Evolutionary conservation across 1,140 invertebrate genomes (phyloP).

Genomic region (Euwallacea fornicatus): DNA sequence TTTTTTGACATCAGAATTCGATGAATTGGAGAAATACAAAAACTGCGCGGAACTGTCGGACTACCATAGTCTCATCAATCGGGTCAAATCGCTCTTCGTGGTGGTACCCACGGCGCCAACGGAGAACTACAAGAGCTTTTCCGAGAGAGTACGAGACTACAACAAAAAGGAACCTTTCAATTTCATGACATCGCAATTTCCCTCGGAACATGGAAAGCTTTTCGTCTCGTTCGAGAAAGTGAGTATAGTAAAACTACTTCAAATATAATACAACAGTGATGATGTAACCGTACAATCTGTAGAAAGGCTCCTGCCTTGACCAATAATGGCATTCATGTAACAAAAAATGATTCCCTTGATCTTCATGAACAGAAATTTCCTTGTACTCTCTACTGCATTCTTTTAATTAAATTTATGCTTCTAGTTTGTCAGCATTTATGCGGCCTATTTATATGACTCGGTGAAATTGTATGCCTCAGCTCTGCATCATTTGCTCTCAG

Average conservation of each 20-base stretch:
- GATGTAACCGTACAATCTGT: no score
- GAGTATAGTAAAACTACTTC: background rate
- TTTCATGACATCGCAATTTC: constrained; percentile 55
- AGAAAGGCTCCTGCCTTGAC: background rate
- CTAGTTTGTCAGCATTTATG: constrained; percentile 88
- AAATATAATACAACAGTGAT: no score
- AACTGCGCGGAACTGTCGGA: constrained; percentile 62
- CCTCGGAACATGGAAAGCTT: constrained; percentile 45
- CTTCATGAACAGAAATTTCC: background rate
- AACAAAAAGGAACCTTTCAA: constrained; percentile 76
- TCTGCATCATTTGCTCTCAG: constrained; percentile 71
- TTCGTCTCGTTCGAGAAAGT: constrained; percentile 54
- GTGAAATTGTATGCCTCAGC: constrained; percentile 89
- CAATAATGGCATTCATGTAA: background rate
- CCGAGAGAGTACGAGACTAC: constrained; percentile 73
- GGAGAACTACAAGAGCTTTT: constrained; percentile 74
- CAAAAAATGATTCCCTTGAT: background rate
- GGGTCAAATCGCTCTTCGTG: constrained; percentile 79
- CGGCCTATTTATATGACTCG: constrained; percentile 95
- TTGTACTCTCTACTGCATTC: no score
- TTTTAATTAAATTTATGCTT: constrained; percentile 40
- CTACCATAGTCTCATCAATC: constrained; percentile 66
- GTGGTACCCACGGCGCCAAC: constrained; percentile 81
- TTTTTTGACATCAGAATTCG: constrained; percentile 52
- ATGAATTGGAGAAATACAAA: constrained; percentile 59